These are phyloP conservation scores for Henricia sp. DNA, from an alignment of 53 echinoderm and acorn worm genomes.

Conservation along the genomic window DNA sequence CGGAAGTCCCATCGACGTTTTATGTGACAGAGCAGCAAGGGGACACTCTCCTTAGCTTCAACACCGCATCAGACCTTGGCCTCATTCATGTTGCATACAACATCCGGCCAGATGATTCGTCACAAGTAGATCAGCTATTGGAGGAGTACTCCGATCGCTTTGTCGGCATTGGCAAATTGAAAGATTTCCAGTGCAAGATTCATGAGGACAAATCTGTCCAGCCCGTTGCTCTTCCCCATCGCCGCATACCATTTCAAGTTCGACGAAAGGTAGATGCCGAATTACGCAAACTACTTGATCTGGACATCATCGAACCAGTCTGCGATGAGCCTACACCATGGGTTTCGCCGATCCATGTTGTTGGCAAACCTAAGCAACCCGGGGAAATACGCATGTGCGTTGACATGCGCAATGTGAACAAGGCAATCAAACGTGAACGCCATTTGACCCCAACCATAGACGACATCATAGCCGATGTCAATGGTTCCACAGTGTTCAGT, in stretches of 20 bases:
- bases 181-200: constrained; percentile 55
- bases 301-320: constrained; percentile 80
- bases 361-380: constrained; percentile 43
- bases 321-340: constrained; percentile 64
- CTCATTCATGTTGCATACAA: constrained; percentile 40
- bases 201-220: constrained; percentile 64
- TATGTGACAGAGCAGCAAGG: constrained; percentile 52
- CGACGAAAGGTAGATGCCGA: constrained; percentile 63
- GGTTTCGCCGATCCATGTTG: constrained; percentile 69
- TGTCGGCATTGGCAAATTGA: constrained; percentile 66
- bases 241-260: constrained; percentile 71
- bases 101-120: constrained; percentile 4
- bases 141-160: constrained; percentile 58
- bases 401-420: constrained; percentile 50
- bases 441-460: constrained; percentile 71
- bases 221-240: constrained; percentile 66
- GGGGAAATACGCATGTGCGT: constrained; percentile 62
- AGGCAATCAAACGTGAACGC: constrained; percentile 30
- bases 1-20: not conserved
- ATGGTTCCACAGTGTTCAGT: constrained; percentile 64
- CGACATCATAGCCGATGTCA: constrained; percentile 59
- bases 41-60: constrained; percentile 48
- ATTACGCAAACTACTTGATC: constrained; percentile 40
- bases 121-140: not conserved
- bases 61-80: not conserved